Evolutionary conservation across 2,113 vertebrate species (phyloP), one percentile per base, ranked within the genome.

Genomic region (Heterochromis multidens): DNA sequence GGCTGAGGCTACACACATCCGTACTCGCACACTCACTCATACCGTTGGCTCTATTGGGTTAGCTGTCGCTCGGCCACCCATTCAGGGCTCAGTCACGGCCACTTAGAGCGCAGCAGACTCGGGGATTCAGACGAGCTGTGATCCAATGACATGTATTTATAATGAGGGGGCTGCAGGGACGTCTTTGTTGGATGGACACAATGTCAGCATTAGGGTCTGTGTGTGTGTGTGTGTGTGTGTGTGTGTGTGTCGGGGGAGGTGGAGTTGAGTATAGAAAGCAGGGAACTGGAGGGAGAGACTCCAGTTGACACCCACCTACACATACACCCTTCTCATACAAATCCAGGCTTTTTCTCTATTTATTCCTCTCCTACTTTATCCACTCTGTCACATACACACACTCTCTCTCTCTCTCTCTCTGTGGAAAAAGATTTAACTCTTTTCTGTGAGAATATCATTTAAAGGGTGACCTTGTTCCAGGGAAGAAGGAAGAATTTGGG

Each of bases 91-190:
- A 94, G 95, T 96, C 95, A 95, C 93, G 93, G 95, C 92, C 94
- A 95, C 94, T 96, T 96, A 95, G 91, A 95, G 93, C 94, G 91
- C 92, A 94, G 94, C 94, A 94, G 93, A 94, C 93, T 94, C 91
- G n/a, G 88, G 93, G 92, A 93, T 94, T 95, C 94, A 95, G 91
- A 93, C 86, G 93, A 94, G 93, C 93, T 94, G 94, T 95, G 95
- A 96, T 96, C 95, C 95, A 95, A 96, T 96, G 95, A 96, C 94
- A 95, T 94, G 94, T 94, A 94, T 95, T 96, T 95, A 94, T 96
- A 94, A 95, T 95, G 93, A 95, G 94, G 94, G 94, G 93, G 91
- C 88, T 82, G 83, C 29, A 57, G 91, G 91, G 87, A 96, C 91
- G 94, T 95, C 94, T 96, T 96, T 96, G 94, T 95, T 95, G 92